These are phyloP conservation scores for Setipinna tenuifilis DNA, from an alignment of 2,797 vertebrate species.

Conservation along the genomic window DNA sequence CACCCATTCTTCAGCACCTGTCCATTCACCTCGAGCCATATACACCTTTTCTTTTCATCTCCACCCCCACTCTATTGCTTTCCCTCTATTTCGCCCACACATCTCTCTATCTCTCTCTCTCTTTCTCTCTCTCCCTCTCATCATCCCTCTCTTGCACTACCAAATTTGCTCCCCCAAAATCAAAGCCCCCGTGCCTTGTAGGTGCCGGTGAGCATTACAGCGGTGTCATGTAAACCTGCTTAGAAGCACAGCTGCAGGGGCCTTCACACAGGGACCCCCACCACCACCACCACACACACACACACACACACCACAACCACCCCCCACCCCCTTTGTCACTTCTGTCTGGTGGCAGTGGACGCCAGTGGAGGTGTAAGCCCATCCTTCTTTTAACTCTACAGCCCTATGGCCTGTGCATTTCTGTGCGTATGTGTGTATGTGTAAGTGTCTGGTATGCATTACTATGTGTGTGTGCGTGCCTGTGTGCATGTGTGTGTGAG, in stretches of 20 bases:
- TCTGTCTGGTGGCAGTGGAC: constrained; percentile 59
- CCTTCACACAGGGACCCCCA: constrained; percentile 34
- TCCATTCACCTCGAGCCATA: constrained; percentile 67
- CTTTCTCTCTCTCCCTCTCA: constrained; percentile 37
- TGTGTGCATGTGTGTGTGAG: not conserved
- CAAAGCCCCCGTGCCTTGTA: constrained; percentile 68
- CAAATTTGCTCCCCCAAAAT: constrained; percentile 64
- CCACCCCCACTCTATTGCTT: constrained; percentile 1
- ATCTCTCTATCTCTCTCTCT: constrained; percentile 31
- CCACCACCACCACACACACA: too few species aligned
- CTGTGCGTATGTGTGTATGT: constrained; percentile 41
- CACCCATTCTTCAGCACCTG: constrained; percentile 65
- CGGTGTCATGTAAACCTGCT: constrained; percentile 70
- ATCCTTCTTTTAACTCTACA: constrained; percentile 71
- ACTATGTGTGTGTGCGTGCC: not conserved
- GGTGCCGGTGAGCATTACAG: constrained; percentile 67
- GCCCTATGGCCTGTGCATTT: constrained; percentile 68
- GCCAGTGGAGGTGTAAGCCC: constrained; percentile 66
- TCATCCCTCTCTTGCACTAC: constrained; percentile 45
- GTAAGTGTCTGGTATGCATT: not conserved
- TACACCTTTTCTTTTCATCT: constrained; percentile 59
- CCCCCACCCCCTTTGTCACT: constrained; percentile 67
- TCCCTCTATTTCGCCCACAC: constrained; percentile 14
- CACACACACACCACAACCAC: not conserved
- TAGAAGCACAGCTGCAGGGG: constrained; percentile 73